Evolutionary conservation across 2,888 invertebrate species (phyloP), one percentile per base, ranked within the genome.

Genomic region (Nephrocerus scutellatus): DNA sequence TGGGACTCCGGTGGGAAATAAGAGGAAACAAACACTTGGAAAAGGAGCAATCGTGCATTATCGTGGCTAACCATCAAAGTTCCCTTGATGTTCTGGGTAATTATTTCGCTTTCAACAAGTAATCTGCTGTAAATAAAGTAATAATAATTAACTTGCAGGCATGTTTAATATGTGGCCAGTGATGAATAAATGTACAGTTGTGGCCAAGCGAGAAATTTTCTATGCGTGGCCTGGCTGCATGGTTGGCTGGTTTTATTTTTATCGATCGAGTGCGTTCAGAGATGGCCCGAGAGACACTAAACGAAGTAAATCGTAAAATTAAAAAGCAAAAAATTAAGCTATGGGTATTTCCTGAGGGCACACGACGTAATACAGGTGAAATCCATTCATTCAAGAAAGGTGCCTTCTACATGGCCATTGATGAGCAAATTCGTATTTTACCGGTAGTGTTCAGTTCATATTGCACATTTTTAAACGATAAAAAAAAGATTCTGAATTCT

Each of bases 381-480:
- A 79, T 97, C 68, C 84, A 95, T 61, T 77, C 85, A 2, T 97
- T 97, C 66, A 97, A 96, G 68, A 96, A 96, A 68, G 96, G 95
- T 36, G 95, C 93, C 38, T 96, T 96, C 69, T 88, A 92, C 68
- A 76, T 93, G 61, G 95, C 96, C 34, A 82, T 93, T 54, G 79
- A 83, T 60, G 81, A 85, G 18, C 86, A 90, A 72, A 76, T 91
- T 55, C 93, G 93, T 19, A 84, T 95, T 48, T 72, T 91, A 66
- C 93, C 93, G 7, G 80, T 93, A 32, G 91, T 93, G 19, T 85
- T 84, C 64, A 91, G 91, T 55, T 84, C 85, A 46, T 93, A 91
- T 67, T 75, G 78, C 26, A 73, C 75, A 60, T 88, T 87, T 62
- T 71, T 88, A 36, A 81, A 85, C 53, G 76, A 74, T 55, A 74